Evolutionary conservation across 1,140 invertebrate species (phyloP).

Genomic region (Megalonaias nervosa): DNA sequence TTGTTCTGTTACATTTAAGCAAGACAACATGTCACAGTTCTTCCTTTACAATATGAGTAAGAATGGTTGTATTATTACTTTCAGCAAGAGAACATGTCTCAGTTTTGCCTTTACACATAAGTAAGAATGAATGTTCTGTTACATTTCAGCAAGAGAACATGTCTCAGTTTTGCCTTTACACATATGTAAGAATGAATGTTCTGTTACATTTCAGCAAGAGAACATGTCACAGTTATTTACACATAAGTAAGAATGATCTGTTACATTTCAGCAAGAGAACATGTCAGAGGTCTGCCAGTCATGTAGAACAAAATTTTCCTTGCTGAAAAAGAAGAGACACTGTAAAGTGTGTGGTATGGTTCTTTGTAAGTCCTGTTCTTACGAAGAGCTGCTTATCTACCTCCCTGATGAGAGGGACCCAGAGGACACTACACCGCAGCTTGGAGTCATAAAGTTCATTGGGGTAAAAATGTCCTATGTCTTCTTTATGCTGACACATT

Average conservation of each 20-base stretch:
- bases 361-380: conserved; percentile 57
- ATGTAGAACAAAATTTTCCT: conserved; percentile 47
- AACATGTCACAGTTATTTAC: too few species aligned
- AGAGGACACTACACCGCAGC: conserved; percentile 22
- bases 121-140: not conserved
- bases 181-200: not conserved
- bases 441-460: conserved; percentile 57
- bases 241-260: not conserved
- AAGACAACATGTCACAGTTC: too few species aligned
- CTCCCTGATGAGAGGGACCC: conserved; percentile 46
- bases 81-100: too few species aligned
- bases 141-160: not conserved
- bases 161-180: too few species aligned
- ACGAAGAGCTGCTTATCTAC: conserved; percentile 55
- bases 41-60: too few species aligned
- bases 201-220: not conserved
- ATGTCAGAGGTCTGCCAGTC: conserved; percentile 45
- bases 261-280: conserved; percentile 54
- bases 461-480: conserved; percentile 42
- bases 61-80: too few species aligned
- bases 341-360: conserved; percentile 59
- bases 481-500: too few species aligned
- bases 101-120: too few species aligned
- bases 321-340: conserved; percentile 48
- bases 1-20: too few species aligned